Evolutionary conservation across 2,797 vertebrate genomes (phyloP), one percentile per base, ranked within the genome.

Genomic region (Bovichtus variegatus): DNA sequence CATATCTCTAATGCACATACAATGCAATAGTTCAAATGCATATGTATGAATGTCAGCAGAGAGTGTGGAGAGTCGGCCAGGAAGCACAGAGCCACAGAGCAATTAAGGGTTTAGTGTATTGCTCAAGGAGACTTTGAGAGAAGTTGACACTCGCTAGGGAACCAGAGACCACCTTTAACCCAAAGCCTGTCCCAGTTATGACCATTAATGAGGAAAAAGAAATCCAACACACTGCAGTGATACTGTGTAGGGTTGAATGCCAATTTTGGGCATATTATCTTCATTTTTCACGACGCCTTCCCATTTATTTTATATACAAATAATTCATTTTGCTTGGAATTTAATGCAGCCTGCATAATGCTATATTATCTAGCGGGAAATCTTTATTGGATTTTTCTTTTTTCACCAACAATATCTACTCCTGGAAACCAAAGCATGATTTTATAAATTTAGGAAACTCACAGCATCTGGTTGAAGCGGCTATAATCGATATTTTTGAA

Each of bases 41-140:
- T 78, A 74, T 80, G 54, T 65, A 78, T 82, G 73, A 53, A 49
- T 12, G 49, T 81, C 74, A 73, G 31, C 7, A 43, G 71, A 80
- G 81, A 74, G 61, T 16, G 59, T 49, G 50, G 31, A 47, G 76
- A 60, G 66, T 25, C 1, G 2, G 40, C 59, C 50, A 29, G 61
- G 62, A 84, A 72, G 55, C 57, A 25, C 77, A 38, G 77, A 79
- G 77, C 61, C 41, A 34, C 85, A 61, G 61, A 80, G 76, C 89
- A 80, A 87, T 86, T 83, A 84, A 73, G 74, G 76, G 58, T 80
- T 79, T 76, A 80, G 78, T 54, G 72, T 82, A 54, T 81, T 36
- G 36, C 44, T 87, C 47, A 73, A 76, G 71, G 71, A 87, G 73
- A 86, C 71, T 72, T n/a, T 78, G 78, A 80, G 61, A 70, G 61